Base-by-base conservation (phyloP, 2,113 vertebrate species). In the Acrocephalus kingi region DNA sequence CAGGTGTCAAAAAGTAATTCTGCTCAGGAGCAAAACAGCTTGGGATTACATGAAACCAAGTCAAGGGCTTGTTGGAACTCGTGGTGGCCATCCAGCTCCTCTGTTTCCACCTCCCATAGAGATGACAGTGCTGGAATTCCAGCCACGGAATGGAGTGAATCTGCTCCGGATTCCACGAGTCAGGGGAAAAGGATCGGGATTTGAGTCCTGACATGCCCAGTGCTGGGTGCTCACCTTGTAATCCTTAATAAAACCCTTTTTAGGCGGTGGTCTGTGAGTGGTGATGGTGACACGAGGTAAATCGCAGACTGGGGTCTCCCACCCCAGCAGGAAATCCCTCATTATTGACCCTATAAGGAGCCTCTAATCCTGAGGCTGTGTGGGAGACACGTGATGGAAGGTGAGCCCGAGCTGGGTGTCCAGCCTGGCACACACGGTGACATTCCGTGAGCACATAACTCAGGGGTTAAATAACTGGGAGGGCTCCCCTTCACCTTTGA, bases 31-130 rank as follows among this genome's bases (percentile, higher is more conserved):
- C 30, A 7, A 43, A 89, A 33, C 27, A 14, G 58, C 39, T 43
- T 1, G 0, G 56, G 49, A 18, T 1, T 7, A 35, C 18, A 4
- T 0, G 13, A 84, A 68, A 45, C 14, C 5, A 0, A 68, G 37
- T 1, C 2, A 7, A 23, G 43, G 66, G 43, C 58, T 75, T 81
- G 46, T 28, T 28, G 85, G 56, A 91, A 66, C 68, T 77, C 3
- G 1, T 52, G 68, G 68, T 64, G 68, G 59, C 45, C 62, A 18
- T 33, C 6, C 71, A 37, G 37, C 43, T 59, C 48, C 39, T 85
- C 61, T 58, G n/a, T 15, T 25, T 37, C 45, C n/a, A 39, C 30
- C 21, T 73, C 56, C 67, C 1, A 1, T 1, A 9, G 61, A 0
- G 1, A 30, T 21, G 23, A 23, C 21, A 13, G 18, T 0, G 30